Evolutionary conservation across 2,113 vertebrate species (phyloP).

Genomic region (Myrmecophaga tridactyla): DNA sequence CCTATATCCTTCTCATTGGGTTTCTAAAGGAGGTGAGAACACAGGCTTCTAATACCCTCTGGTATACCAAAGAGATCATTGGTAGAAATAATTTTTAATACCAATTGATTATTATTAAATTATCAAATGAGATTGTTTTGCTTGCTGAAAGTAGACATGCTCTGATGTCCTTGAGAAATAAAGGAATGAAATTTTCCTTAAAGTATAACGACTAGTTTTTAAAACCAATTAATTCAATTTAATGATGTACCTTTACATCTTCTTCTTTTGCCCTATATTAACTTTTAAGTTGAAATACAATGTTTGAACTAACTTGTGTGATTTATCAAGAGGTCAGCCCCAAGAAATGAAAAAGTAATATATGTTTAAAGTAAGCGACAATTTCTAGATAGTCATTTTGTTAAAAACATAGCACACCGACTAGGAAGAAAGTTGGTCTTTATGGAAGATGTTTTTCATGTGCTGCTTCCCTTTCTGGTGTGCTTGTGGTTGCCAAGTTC

Average conservation of each 20-base stretch:
- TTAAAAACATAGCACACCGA: not conserved
- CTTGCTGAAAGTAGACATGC: not conserved
- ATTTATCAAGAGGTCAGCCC: not conserved
- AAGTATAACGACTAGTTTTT: not conserved
- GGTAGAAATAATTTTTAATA: too few species aligned
- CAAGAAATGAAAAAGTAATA: not conserved
- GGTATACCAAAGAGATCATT: not conserved
- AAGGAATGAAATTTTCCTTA: not conserved
- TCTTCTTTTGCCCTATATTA: not conserved
- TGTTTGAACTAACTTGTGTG: not conserved
- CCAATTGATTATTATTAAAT: not conserved
- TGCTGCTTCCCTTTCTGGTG: not conserved
- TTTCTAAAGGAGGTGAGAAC: not conserved
- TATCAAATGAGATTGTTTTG: not conserved
- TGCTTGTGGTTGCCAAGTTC: not conserved
- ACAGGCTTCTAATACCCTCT: not conserved
- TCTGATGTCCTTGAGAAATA: not conserved
- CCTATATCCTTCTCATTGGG: accelerated
- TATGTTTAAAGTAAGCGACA: not conserved
- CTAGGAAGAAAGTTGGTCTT: not conserved
- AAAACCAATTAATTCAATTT: not conserved
- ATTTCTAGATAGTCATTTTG: not conserved
- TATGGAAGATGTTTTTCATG: not conserved
- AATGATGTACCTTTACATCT: not conserved
- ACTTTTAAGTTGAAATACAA: not conserved